Evolutionary conservation across 2,797 vertebrate genomes (phyloP).

Genomic region (Eospalax fontanierii): DNA sequence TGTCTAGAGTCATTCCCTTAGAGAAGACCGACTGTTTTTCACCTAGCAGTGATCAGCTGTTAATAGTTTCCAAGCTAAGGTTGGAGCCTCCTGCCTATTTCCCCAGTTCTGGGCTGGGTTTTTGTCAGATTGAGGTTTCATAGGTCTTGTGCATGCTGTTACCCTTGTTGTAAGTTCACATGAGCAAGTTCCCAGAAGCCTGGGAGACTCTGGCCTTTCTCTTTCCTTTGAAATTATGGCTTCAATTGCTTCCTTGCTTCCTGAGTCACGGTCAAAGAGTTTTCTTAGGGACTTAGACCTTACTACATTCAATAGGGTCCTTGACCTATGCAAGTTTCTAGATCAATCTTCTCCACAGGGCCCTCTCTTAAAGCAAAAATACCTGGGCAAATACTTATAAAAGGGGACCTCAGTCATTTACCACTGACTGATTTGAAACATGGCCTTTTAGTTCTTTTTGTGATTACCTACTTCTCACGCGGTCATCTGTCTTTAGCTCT

Average conservation of each 20-base stretch:
- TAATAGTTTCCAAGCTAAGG: too few relatives aligned
- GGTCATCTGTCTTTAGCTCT: neutral
- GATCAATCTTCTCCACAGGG: neutral
- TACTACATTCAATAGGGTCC: neutral
- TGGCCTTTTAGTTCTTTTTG: constrained; percentile 17
- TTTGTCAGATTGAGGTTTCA: too few relatives aligned
- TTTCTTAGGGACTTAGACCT: neutral
- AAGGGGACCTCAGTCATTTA: neutral
- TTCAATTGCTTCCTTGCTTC: neutral
- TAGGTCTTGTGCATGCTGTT: too few relatives aligned
- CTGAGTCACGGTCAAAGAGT: neutral
- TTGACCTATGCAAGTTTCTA: neutral
- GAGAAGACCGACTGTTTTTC: too few relatives aligned
- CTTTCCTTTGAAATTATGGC: neutral
- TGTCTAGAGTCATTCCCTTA: too few relatives aligned
- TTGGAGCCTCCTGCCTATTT: too few relatives aligned
- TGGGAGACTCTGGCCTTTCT: neutral
- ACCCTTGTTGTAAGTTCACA: too few relatives aligned
- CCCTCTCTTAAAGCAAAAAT: neutral
- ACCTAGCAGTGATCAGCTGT: too few relatives aligned
- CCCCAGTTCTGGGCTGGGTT: too few relatives aligned
- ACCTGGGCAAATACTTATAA: neutral
- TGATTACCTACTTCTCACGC: neutral
- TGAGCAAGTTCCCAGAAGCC: too few relatives aligned
- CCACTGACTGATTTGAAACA: constrained; percentile 7